Base-by-base conservation (phyloP, 2,888 invertebrate species). In the Odontomyia ornata region DNA sequence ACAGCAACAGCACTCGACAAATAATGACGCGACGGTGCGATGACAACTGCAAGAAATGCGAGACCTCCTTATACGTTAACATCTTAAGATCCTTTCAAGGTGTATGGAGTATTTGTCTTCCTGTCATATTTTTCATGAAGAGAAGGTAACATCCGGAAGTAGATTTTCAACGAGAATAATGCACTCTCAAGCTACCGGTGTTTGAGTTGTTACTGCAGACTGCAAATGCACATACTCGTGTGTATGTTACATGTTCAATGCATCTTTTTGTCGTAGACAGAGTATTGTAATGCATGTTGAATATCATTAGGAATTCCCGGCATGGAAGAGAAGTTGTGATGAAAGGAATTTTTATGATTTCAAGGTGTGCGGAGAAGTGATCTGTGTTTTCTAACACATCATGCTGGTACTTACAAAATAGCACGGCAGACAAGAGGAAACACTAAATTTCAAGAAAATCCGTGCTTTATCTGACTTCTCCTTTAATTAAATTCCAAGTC, bases 101-200 rank as follows among this genome's bases (percentile, higher is more conserved):
- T 30, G 67, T 46, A 21, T n/a, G 9, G 21, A n/a, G 28, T 72
- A 56, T 73, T 73, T 73, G 73, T 60, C 43, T 57, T 73, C 73
- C 43, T 73, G 73, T 73, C 73, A 56, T 56, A 56, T 72, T 47
- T 73, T 18, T 36, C 36, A 36, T 9, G 27, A 15, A 43, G 27
- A 27, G 60, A 73, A 36, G 57, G 73, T n/a, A 73, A 57, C 43
- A 72, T 43, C 73, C 73, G 73, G 73, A 73, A 73, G 60, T 52
- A 57, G 73, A 73, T 73, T 73, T 73, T 73, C 73, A 36, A 73
- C 43, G n/a, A 73, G 27, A 73, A 73, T 60, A 57, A 57, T 73
- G 73, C 36, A 25, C 71, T 72, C 28, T 9, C 18, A 72, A 69
- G 69, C 69, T 69, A 27, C 30, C 27, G 69, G 9, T 21, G 47